Evolutionary conservation across 2,797 vertebrate species (phyloP).

Genomic region (Psittacula derbiana): DNA sequence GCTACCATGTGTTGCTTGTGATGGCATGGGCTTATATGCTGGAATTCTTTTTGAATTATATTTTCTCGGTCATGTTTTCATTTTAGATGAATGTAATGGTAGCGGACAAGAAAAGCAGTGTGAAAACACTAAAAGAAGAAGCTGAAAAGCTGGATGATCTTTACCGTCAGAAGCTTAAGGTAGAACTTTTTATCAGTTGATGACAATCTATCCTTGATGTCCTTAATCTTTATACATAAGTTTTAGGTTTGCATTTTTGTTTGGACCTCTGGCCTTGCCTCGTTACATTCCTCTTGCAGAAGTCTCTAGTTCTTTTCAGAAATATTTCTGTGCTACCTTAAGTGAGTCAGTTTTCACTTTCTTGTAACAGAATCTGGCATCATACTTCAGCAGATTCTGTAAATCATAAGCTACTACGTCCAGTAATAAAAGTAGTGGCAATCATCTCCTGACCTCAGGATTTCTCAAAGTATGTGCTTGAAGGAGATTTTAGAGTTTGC

Average conservation of each 20-base stretch:
- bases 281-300: neutral
- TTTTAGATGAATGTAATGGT: constrained; percentile 75
- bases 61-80: constrained; percentile 10
- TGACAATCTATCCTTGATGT: neutral
- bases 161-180: constrained; percentile 77
- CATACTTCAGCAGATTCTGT: neutral
- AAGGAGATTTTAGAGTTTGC: neutral
- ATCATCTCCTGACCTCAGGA: neutral
- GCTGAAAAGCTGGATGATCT: constrained; percentile 78
- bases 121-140: constrained; percentile 75
- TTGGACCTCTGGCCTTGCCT: neutral
- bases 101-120: constrained; percentile 68
- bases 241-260: neutral
- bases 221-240: neutral
- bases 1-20: neutral
- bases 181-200: neutral
- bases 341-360: neutral
- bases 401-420: neutral
- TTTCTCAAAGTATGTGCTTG: neutral
- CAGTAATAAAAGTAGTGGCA: neutral
- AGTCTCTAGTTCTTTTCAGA: neutral
- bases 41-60: neutral
- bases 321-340: neutral
- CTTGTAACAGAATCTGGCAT: neutral
- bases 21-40: neutral